Percentiles rank a stretch among this genome's conserved stretches.
phyloP scores from a whole-genome alignment of 2,113 vertebrate genomes.

The Suncus etruscus region DNA sequence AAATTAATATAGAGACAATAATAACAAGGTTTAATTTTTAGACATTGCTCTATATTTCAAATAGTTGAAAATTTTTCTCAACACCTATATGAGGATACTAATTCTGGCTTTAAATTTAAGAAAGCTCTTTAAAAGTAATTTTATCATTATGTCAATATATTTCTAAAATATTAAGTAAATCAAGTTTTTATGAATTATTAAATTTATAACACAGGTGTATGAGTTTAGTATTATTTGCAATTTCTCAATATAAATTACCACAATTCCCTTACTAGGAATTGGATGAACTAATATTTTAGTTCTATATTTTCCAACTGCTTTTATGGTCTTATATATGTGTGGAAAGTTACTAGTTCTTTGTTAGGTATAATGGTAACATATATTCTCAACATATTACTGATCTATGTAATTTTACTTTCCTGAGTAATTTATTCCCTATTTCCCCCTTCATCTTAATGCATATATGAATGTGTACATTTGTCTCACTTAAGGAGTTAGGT shows the following conservation, averaged over 20 bases:
- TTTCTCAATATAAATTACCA: not conserved
- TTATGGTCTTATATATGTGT: not conserved
- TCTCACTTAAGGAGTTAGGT: not conserved
- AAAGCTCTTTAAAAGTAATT: constrained; percentile 38
- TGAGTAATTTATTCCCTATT: not conserved
- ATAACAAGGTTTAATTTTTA: constrained; percentile 4
- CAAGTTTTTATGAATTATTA: constrained; percentile 46
- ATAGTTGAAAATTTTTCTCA: constrained; percentile 26
- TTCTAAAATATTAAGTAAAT: constrained; percentile 52
- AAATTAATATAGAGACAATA: not conserved
- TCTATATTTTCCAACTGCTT: not conserved
- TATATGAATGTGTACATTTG: not conserved
- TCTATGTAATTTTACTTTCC: constrained; percentile 26
- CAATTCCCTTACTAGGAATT: constrained; percentile 29
- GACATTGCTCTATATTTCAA: not conserved
- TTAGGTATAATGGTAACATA: not conserved
- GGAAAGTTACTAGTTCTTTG: not conserved
- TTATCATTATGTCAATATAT: constrained; percentile 20
- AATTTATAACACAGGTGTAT: constrained; percentile 17
- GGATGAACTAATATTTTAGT: not conserved
- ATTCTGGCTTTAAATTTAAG: constrained; percentile 46
- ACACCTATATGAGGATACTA: not conserved
- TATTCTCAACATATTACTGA: not conserved
- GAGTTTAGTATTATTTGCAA: constrained; percentile 60
- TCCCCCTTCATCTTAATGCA: not conserved